Conservation (phyloP, 2,113 vertebrate species). For the Empidonax traillii region DNA sequence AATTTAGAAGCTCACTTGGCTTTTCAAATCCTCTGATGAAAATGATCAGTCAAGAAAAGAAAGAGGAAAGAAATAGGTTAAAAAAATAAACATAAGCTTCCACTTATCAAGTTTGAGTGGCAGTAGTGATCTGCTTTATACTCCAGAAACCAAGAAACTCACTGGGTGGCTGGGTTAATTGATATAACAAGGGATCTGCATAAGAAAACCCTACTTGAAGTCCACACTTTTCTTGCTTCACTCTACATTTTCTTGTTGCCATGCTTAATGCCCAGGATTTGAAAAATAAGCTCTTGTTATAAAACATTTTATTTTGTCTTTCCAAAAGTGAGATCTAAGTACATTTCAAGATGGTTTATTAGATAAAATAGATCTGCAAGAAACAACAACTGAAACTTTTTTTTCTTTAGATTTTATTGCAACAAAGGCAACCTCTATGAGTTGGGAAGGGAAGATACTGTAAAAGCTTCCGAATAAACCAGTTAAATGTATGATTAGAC, state of each 20-base stretch:
- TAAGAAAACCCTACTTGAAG: neutral
- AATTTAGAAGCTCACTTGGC: too few species aligned
- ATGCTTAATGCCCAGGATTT: neutral
- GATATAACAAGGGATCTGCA: neutral
- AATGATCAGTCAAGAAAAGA: too few species aligned
- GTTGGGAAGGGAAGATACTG: neutral
- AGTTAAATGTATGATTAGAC: neutral
- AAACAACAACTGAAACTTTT: neutral
- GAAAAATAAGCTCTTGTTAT: neutral
- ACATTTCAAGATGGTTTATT: neutral
- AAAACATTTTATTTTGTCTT: neutral
- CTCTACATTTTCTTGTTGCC: neutral
- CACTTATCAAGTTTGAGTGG: neutral
- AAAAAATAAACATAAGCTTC: neutral
- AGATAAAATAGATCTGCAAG: neutral
- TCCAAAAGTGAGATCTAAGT: neutral
- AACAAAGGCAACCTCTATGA: neutral
- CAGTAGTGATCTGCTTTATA: neutral
- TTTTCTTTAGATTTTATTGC: neutral
- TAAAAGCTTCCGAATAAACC: neutral
- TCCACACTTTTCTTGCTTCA: neutral
- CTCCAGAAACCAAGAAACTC: neutral
- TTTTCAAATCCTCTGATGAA: too few species aligned
- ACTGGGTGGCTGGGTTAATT: neutral
- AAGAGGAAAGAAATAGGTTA: neutral